These are phyloP conservation scores for Cerastis leucographa DNA, from an alignment of 2,888 invertebrate genomes.

Conservation along the genomic window DNA sequence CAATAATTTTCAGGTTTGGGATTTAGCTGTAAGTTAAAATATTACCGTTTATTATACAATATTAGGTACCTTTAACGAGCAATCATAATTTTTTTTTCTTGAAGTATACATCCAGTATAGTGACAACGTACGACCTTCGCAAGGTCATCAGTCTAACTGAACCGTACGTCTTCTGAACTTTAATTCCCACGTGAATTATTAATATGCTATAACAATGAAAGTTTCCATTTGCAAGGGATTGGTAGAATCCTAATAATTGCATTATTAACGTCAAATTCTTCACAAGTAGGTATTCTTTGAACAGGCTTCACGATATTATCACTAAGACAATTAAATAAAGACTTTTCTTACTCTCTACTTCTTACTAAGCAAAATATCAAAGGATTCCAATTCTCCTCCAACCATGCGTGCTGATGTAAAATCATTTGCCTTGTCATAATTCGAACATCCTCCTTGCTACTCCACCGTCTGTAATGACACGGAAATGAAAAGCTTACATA, in stretches of 20 bases:
- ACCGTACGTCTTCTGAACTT: not conserved
- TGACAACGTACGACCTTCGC: not conserved
- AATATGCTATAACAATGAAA: not conserved
- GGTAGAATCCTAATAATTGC: not conserved
- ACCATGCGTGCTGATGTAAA: constrained; percentile 28
- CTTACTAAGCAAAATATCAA: too few species aligned
- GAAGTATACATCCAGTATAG: not conserved
- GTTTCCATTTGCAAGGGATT: not conserved
- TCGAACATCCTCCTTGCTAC: constrained; percentile 24
- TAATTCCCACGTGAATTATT: constrained; percentile 23
- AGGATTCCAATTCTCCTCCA: constrained; percentile 13
- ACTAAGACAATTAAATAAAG: not conserved
- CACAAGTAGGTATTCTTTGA: not conserved
- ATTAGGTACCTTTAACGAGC: not conserved
- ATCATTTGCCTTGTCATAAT: constrained; percentile 47
- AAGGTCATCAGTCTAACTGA: not conserved
- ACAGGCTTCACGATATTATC: not conserved
- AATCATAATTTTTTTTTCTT: not conserved
- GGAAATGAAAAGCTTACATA: constrained; percentile 41
- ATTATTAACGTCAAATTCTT: not conserved
- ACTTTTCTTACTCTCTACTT: not conserved
- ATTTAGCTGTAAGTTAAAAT: not conserved
- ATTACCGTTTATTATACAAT: not conserved
- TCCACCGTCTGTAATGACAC: constrained; percentile 26
- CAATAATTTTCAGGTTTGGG: not conserved